Conservation (phyloP, 2,797 vertebrate genomes). For the Sebastes vulpes region DNA sequence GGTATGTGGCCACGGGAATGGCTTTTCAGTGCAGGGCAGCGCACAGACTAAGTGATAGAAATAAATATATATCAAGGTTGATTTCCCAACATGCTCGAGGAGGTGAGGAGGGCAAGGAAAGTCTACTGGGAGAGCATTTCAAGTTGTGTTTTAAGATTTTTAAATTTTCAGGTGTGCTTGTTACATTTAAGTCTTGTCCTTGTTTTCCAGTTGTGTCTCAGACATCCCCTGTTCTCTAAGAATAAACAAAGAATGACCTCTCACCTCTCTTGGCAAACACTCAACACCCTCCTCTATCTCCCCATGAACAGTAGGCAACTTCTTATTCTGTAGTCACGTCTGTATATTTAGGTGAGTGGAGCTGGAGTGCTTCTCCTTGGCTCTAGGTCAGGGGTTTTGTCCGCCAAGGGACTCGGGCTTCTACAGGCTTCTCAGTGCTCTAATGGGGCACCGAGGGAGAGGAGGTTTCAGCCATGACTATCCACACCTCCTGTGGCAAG, state of each 20-base stretch:
- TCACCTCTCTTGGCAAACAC: constrained; percentile 43
- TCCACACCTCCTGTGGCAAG: constrained; percentile 71
- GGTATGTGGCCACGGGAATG: constrained; percentile 31
- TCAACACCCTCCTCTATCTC: constrained; percentile 8
- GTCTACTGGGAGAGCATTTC: background rate
- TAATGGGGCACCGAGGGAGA: constrained; percentile 84
- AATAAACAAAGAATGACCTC: constrained; percentile 60
- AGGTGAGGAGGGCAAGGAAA: background rate
- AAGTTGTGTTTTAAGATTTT: constrained; percentile 11
- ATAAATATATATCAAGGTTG: background rate
- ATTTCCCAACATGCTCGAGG: background rate
- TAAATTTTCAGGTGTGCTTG: constrained; percentile 21
- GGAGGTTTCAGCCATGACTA: constrained; percentile 62
- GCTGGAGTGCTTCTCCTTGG: constrained; percentile 69
- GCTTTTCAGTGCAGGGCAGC: background rate
- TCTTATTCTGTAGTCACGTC: constrained; percentile 59
- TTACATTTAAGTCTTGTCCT: constrained; percentile 13
- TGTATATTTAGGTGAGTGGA: constrained; percentile 71
- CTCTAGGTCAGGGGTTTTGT: constrained; percentile 75
- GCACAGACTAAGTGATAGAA: constrained; percentile 1
- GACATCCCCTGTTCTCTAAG: constrained; percentile 31
- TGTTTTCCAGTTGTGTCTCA: constrained; percentile 18
- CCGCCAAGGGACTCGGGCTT: constrained; percentile 68
- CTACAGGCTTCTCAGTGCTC: constrained; percentile 74
- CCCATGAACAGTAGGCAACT: constrained; percentile 50